Percentiles rank a stretch among this genome's conserved stretches.
These are phyloP conservation scores for Diarsia rubi DNA, from an alignment of 2,888 invertebrate species.

Conservation along the genomic window DNA sequence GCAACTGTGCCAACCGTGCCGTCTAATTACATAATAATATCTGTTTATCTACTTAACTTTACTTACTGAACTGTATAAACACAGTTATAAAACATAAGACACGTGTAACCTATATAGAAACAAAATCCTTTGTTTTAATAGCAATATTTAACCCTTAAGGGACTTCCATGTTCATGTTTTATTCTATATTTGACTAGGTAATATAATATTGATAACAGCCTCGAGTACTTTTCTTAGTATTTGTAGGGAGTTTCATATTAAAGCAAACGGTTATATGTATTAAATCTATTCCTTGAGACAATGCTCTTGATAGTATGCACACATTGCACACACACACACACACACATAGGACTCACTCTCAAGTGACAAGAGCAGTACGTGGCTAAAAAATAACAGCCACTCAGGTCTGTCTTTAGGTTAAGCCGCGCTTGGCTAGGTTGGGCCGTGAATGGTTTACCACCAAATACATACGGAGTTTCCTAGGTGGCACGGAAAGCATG, in stretches of 20 bases:
- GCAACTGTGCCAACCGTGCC: no score
- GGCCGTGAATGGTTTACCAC: no score
- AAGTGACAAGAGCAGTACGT: no score
- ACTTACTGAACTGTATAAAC: no score
- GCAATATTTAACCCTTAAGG: neutral
- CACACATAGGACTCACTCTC: neutral
- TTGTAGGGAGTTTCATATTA: conserved; percentile 39
- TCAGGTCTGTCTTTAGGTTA: no score
- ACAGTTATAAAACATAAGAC: neutral
- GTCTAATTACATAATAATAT: no score
- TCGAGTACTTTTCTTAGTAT: conserved; percentile 2
- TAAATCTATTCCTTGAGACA: neutral
- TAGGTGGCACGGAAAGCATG: no score
- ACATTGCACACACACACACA: neutral
- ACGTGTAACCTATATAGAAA: neutral
- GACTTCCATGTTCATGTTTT: neutral
- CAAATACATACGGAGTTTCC: no score
- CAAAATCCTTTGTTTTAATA: neutral
- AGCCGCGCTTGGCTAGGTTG: no score
- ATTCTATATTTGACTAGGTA: neutral
- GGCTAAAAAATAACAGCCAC: no score
- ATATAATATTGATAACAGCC: neutral
- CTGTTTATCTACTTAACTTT: no score
- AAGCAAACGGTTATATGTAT: conserved; percentile 8
- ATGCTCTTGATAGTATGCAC: neutral